These are phyloP conservation scores for Flabesymbios commensalis DNA, from an alignment of 2,888 invertebrate species.

Conservation along the genomic window DNA sequence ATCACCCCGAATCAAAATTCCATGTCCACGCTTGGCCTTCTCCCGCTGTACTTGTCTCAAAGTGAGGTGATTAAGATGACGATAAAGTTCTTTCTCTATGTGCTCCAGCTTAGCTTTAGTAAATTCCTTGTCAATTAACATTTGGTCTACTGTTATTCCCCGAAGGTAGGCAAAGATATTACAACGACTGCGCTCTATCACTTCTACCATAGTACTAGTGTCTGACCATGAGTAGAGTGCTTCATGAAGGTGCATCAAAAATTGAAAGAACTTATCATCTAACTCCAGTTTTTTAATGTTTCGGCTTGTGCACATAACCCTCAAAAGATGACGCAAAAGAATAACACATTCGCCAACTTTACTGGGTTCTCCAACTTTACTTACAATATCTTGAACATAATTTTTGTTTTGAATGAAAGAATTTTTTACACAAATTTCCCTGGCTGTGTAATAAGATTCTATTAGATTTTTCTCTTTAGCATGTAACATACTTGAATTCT, in stretches of 20 bases:
- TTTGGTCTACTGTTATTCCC: slow-evolving; percentile 31
- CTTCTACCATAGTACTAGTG: slow-evolving; percentile 21
- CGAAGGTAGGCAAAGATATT: slow-evolving; percentile 32
- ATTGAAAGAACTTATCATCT: slow-evolving; percentile 34
- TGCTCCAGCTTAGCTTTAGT: slow-evolving; percentile 36
- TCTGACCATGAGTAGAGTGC: slow-evolving; percentile 25
- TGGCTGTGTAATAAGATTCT: slow-evolving; percentile 29
- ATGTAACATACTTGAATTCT: slow-evolving; percentile 20
- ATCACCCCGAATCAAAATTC: slow-evolving; percentile 1
- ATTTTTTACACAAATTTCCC: slow-evolving; percentile 33
- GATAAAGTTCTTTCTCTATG: slow-evolving; percentile 34
- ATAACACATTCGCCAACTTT: slow-evolving; percentile 25
- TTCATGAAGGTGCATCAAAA: slow-evolving; percentile 32
- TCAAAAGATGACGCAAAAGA: slow-evolving; percentile 31
- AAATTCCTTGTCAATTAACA: slow-evolving; percentile 33
- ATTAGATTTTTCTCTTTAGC: slow-evolving; percentile 26
- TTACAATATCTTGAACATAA: slow-evolving; percentile 30
- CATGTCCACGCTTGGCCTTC: background rate
- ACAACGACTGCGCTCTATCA: slow-evolving; percentile 28
- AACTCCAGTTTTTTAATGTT: slow-evolving; percentile 29
- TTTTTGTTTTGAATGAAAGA: slow-evolving; percentile 27
- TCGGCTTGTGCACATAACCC: slow-evolving; percentile 28
- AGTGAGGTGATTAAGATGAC: slow-evolving; percentile 32
- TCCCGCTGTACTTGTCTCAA: slow-evolving; percentile 25
- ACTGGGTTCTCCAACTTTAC: slow-evolving; percentile 22